Percentiles rank a stretch among this genome's conserved stretches.
These are phyloP conservation scores for Buathra laborator DNA, from an alignment of 2,888 invertebrate species.

Conservation along the genomic window DNA sequence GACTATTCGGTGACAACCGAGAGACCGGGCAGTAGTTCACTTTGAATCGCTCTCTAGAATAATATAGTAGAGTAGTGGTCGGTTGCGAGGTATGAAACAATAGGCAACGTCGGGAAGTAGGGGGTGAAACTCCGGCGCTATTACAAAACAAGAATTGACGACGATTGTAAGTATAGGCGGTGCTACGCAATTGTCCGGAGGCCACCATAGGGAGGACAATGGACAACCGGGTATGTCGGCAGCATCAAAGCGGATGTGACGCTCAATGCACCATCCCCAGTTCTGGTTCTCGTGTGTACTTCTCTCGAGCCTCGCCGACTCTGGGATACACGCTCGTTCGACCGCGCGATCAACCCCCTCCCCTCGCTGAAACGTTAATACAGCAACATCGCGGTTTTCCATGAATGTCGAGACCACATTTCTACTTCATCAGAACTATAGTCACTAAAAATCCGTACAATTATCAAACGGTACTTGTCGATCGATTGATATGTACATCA, in stretches of 20 bases:
- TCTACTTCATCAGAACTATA: not conserved
- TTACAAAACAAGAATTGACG: slow-evolving; percentile 71
- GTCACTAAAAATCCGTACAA: not conserved
- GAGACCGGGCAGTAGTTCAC: slow-evolving; percentile 46
- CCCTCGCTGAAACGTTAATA: slow-evolving; percentile 14
- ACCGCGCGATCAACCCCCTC: not conserved
- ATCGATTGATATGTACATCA: not conserved
- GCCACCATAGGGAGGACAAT: slow-evolving; percentile 66
- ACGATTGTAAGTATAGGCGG: slow-evolving; percentile 66
- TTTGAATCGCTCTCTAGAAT: slow-evolving; percentile 57
- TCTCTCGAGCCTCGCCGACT: slow-evolving; percentile 3
- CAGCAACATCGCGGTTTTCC: slow-evolving; percentile 15
- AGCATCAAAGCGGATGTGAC: slow-evolving; percentile 72
- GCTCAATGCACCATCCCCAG: slow-evolving; percentile 57
- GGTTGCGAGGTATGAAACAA: slow-evolving; percentile 41
- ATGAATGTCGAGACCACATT: not conserved
- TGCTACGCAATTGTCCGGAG: slow-evolving; percentile 66
- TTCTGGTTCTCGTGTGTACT: slow-evolving; percentile 7
- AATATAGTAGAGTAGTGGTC: slow-evolving; percentile 36
- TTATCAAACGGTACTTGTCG: not conserved
- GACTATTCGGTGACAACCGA: slow-evolving; percentile 62
- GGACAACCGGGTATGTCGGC: slow-evolving; percentile 69
- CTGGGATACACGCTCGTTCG: slow-evolving; percentile 29
- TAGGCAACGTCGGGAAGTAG: not conserved
- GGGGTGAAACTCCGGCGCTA: slow-evolving; percentile 14